These are phyloP conservation scores for Adelphocoris suturalis DNA, from an alignment of 2,888 invertebrate genomes.

Conservation along the genomic window DNA sequence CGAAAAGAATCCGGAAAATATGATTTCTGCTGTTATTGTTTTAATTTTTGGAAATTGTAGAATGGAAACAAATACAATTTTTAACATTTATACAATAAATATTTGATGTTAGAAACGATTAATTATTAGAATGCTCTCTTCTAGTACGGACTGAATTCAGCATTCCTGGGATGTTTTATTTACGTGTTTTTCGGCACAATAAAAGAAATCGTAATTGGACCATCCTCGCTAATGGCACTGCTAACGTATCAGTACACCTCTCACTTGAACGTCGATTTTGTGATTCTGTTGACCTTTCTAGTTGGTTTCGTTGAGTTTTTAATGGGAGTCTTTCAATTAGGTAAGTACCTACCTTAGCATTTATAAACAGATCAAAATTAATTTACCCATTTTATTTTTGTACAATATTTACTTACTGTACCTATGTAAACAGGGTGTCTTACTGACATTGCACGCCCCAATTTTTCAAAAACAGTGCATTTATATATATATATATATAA, in stretches of 20 bases:
- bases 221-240: conserved; percentile 95
- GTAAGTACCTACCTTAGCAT: conserved; percentile 80
- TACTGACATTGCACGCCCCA: too few species aligned
- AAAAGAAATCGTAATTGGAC: conserved; percentile 93
- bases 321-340: conserved; percentile 90
- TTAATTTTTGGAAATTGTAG: too few species aligned
- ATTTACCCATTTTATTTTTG: too few species aligned
- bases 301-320: conserved; percentile 87
- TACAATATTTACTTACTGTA: too few species aligned
- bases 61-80: too few species aligned
- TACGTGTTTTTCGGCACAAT: conserved; percentile 93
- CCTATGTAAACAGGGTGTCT: too few species aligned
- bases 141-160: conserved; percentile 93
- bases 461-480: too few species aligned
- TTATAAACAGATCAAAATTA: too few species aligned
- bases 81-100: too few species aligned
- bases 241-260: conserved; percentile 87
- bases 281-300: conserved; percentile 87
- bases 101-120: background rate
- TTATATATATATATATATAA: too few species aligned
- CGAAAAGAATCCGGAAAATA: too few species aligned
- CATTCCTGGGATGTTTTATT: conserved; percentile 92
- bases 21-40: too few species aligned
- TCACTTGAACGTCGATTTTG: conserved; percentile 85
- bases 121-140: conserved; percentile 68